Conservation (phyloP, 2,113 vertebrate species). For the Scopus umbretta region DNA sequence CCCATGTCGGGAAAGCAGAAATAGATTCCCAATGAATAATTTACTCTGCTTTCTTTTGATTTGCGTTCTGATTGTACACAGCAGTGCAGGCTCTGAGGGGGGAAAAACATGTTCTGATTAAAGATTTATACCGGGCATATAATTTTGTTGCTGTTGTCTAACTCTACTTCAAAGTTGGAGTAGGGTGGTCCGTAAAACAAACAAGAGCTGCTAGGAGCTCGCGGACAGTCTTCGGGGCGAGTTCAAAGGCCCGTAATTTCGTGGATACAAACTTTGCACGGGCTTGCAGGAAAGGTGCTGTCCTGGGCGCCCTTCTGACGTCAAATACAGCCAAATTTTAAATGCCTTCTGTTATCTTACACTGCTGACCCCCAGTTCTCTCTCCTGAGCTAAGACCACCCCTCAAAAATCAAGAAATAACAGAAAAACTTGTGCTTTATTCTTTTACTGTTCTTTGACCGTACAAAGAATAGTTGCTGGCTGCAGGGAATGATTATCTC, state of each 20-base stretch:
- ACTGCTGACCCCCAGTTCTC: neutral
- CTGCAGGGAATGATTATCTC: neutral
- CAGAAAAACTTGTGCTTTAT: neutral
- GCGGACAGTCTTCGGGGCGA: neutral
- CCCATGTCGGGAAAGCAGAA: neutral
- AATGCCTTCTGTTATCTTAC: fast-evolving
- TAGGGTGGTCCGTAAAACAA: neutral
- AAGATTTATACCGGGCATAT: neutral
- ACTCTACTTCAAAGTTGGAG: neutral
- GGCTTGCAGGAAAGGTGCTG: neutral
- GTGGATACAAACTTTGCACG: fast-evolving
- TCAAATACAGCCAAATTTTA: neutral
- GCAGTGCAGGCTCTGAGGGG: neutral
- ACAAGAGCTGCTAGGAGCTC: neutral
- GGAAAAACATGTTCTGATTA: neutral
- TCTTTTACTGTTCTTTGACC: neutral
- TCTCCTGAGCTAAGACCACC: neutral
- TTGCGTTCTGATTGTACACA: neutral
- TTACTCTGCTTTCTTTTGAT: neutral
- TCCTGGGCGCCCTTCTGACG: neutral
- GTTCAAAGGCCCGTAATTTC: fast-evolving
- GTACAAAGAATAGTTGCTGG: neutral
- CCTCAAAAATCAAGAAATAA: neutral
- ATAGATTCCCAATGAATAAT: neutral
- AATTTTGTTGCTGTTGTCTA: neutral